Conservation (phyloP, 2,113 vertebrate species). For the Polyodon spathula region DNA sequence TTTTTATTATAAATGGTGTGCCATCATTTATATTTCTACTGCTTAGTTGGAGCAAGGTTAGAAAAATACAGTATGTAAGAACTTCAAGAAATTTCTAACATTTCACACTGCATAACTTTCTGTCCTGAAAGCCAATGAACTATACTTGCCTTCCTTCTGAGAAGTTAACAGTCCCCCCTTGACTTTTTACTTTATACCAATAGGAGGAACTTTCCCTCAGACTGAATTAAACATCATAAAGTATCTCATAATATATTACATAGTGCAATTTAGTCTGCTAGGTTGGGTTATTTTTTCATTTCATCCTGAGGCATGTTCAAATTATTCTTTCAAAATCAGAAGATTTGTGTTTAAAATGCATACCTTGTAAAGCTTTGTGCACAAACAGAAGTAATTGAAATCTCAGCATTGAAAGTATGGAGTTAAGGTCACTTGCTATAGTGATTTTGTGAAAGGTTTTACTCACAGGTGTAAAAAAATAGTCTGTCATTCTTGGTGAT, state of each 20-base stretch:
- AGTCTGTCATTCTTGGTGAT: conserved; percentile 3
- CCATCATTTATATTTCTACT: background rate
- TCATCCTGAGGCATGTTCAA: background rate
- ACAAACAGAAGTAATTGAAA: background rate
- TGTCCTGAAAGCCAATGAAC: background rate
- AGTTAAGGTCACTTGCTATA: conserved; percentile 4
- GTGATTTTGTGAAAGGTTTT: conserved; percentile 17
- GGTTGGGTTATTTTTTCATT: background rate
- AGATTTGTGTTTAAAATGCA: background rate
- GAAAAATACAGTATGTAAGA: background rate
- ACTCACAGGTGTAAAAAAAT: background rate
- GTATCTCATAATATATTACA: background rate
- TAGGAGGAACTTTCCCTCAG: background rate
- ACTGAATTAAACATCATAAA: background rate
- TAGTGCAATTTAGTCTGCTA: background rate
- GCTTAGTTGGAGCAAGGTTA: background rate
- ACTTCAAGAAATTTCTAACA: background rate
- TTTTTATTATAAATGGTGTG: too few relatives aligned
- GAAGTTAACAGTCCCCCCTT: background rate
- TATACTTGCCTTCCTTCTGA: background rate
- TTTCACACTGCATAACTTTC: background rate
- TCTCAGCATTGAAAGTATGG: conserved; percentile 1
- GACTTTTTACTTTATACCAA: background rate
- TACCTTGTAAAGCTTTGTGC: background rate
- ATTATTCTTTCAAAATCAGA: background rate